Percentiles rank a stretch among this genome's conserved stretches.
Evolutionary conservation across 2,888 invertebrate species (phyloP).

Genomic region (Meganola albula): DNA sequence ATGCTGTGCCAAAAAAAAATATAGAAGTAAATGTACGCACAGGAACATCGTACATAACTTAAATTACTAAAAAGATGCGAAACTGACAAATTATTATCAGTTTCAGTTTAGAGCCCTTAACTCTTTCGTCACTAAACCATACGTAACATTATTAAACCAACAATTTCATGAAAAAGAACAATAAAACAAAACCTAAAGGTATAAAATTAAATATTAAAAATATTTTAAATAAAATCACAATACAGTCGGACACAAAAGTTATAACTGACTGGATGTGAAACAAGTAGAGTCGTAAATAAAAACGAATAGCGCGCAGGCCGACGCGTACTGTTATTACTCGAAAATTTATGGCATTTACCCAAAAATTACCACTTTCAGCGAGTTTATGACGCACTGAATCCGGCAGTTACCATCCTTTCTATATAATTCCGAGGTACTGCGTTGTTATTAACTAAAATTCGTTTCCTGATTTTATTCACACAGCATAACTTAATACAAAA

Average conservation of each 20-base stretch:
- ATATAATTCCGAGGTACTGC: constrained; percentile 23
- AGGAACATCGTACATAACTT: no score
- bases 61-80: no score
- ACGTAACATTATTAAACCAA: no score
- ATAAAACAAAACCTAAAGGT: constrained; percentile 59
- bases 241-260: constrained; percentile 67
- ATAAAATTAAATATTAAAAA: constrained; percentile 49
- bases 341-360: constrained; percentile 64
- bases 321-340: constrained; percentile 63
- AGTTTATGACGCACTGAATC: constrained; percentile 53
- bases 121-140: no score
- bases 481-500: no score
- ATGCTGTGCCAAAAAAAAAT: no score
- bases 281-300: constrained; percentile 75
- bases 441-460: constrained; percentile 30
- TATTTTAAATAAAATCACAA: constrained; percentile 60
- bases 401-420: constrained; percentile 27
- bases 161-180: constrained; percentile 58
- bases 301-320: constrained; percentile 65
- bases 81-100: no score
- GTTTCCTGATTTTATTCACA: constrained; percentile 19
- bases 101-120: no score
- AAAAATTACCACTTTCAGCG: constrained; percentile 62
- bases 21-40: no score
- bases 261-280: constrained; percentile 67